Conservation (phyloP, 2,888 invertebrate species). For the Trissonchulus sp. region DNA sequence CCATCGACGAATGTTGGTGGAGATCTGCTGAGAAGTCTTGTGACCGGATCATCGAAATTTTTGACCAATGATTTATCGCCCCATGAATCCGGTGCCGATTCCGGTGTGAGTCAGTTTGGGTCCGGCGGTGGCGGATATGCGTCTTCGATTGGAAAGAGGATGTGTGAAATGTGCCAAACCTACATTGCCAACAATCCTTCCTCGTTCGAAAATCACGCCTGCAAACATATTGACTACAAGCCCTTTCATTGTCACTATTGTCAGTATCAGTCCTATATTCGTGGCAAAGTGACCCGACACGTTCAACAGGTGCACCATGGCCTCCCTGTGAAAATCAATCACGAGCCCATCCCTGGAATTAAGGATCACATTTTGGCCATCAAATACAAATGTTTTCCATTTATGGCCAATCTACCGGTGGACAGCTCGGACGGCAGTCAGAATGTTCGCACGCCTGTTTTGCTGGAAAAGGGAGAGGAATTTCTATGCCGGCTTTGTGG, state of each 20-base stretch:
- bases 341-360: constrained; percentile 29
- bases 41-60: not conserved
- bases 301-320: constrained; percentile 28
- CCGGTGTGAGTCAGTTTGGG: not conserved
- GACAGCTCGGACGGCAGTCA: not conserved
- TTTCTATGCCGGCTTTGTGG: constrained; percentile 12
- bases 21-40: not conserved
- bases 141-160: constrained; percentile 24
- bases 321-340: constrained; percentile 6
- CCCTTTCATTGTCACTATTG: constrained; percentile 30
- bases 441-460: not conserved
- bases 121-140: not conserved
- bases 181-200: constrained; percentile 27
- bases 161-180: constrained; percentile 26
- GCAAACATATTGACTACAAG: constrained; percentile 31
- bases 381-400: constrained; percentile 30
- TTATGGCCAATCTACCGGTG: not conserved
- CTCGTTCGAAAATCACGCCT: constrained; percentile 33
- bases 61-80: not conserved
- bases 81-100: not conserved
- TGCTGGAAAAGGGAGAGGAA: not conserved
- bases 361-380: constrained; percentile 23
- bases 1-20: not conserved
- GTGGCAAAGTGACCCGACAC: constrained; percentile 32
- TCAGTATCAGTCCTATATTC: constrained; percentile 29